These are phyloP conservation scores for Hemicordylus capensis DNA, from an alignment of 2,113 vertebrate species.

Conservation along the genomic window DNA sequence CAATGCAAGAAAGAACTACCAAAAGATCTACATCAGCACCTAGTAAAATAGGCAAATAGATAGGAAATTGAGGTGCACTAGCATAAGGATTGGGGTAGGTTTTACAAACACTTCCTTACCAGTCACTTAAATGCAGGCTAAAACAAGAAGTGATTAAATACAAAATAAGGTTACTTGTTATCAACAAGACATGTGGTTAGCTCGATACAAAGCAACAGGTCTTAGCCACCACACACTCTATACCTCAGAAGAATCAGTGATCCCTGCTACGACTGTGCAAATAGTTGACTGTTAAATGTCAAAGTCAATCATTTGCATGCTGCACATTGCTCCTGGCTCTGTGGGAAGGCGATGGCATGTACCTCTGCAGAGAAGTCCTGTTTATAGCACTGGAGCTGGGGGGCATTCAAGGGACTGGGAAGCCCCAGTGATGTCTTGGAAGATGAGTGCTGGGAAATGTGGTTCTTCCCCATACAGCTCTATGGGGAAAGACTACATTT, in stretches of 20 bases:
- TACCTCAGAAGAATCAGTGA: slow-evolving; percentile 17
- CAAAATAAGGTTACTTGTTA: not conserved
- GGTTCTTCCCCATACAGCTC: no score
- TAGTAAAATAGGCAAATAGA: not conserved
- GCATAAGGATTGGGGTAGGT: not conserved
- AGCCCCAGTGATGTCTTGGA: no score
- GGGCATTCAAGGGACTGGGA: no score
- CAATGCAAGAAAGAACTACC: not conserved
- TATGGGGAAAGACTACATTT: no score
- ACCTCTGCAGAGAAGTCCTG: no score
- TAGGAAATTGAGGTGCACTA: not conserved
- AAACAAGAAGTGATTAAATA: slow-evolving; percentile 15
- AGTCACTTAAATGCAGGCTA: not conserved
- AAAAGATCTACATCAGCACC: not conserved
- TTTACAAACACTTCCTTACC: not conserved
- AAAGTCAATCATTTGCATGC: no score
- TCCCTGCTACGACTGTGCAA: no score
- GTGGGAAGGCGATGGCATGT: no score
- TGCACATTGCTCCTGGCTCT: no score
- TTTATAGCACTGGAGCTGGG: no score
- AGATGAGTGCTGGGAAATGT: no score
- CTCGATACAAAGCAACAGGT: not conserved
- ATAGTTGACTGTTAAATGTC: no score
- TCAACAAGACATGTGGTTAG: not conserved
- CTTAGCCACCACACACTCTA: not conserved